Conservation (phyloP, 2,888 invertebrate species). For the Lutraria lutraria region DNA sequence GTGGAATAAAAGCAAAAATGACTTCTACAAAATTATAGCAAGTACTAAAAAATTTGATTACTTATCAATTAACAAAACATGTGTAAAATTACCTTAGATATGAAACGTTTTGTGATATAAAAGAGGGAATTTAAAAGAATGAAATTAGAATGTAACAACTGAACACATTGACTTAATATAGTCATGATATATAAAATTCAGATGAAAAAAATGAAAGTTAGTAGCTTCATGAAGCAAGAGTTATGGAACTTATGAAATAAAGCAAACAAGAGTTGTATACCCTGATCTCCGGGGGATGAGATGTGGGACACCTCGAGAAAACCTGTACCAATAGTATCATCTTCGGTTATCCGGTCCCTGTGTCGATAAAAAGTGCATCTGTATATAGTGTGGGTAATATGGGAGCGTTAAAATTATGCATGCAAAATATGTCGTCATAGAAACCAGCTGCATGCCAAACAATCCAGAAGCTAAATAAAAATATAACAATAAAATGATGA, state of each 20-base stretch:
- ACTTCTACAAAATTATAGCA: no score
- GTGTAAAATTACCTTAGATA: no score
- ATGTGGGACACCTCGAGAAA: slow-evolving; percentile 82
- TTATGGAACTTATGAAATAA: slow-evolving; percentile 12
- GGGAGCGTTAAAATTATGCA: background rate
- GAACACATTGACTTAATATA: no score
- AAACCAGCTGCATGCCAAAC: background rate
- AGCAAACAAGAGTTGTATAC: slow-evolving; percentile 73
- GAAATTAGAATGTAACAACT: no score
- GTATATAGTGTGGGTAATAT: background rate
- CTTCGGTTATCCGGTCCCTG: slow-evolving; percentile 86
- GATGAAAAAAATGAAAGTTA: background rate
- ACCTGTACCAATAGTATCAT: slow-evolving; percentile 84
- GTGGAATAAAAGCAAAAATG: no score
- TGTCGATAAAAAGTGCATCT: slow-evolving; percentile 27
- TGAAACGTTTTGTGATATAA: no score
- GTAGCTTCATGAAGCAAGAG: slow-evolving; percentile 12
- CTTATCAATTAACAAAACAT: no score
- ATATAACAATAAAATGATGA: no score
- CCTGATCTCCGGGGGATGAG: slow-evolving; percentile 83
- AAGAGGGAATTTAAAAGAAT: no score
- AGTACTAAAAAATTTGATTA: no score
- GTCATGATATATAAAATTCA: background rate
- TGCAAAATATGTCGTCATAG: background rate
- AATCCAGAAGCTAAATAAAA: background rate